Evolutionary conservation across 1,140 invertebrate genomes (phyloP).

Genomic region (Heliconius congener): DNA sequence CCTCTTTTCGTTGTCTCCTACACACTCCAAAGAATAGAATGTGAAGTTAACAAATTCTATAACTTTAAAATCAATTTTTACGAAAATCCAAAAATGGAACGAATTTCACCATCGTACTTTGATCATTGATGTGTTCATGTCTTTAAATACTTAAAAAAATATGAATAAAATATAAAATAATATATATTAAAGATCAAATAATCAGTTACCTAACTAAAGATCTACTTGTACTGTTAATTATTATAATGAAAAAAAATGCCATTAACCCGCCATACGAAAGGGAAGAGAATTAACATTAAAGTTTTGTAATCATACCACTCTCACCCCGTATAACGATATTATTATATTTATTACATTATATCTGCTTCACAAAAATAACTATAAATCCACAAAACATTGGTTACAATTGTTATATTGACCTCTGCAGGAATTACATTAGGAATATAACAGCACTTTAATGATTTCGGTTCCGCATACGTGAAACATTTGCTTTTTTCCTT

Average conservation of each 20-base stretch:
- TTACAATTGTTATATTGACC: neutral
- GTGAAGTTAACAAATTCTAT: too few relatives aligned
- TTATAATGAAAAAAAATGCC: neutral
- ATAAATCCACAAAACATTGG: neutral
- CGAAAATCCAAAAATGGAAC: too few relatives aligned
- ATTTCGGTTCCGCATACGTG: conserved; percentile 8
- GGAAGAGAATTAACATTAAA: too few relatives aligned
- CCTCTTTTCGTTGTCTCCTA: too few relatives aligned
- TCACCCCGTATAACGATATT: too few relatives aligned
- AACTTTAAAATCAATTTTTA: too few relatives aligned
- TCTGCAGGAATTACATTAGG: neutral
- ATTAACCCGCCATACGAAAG: too few relatives aligned
- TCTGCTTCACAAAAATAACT: neutral
- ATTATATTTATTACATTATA: too few relatives aligned
- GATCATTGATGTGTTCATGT: neutral
- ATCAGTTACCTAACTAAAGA: neutral
- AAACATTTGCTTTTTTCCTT: neutral
- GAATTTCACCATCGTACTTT: neutral
- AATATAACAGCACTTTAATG: neutral
- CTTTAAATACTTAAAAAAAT: neutral
- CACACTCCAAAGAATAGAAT: too few relatives aligned
- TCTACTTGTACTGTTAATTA: neutral
- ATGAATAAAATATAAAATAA: too few relatives aligned
- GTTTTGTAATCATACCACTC: too few relatives aligned
- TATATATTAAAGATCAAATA: too few relatives aligned